Evolutionary conservation across 2,797 vertebrate genomes (phyloP).

Genomic region (Coendou prehensilis): DNA sequence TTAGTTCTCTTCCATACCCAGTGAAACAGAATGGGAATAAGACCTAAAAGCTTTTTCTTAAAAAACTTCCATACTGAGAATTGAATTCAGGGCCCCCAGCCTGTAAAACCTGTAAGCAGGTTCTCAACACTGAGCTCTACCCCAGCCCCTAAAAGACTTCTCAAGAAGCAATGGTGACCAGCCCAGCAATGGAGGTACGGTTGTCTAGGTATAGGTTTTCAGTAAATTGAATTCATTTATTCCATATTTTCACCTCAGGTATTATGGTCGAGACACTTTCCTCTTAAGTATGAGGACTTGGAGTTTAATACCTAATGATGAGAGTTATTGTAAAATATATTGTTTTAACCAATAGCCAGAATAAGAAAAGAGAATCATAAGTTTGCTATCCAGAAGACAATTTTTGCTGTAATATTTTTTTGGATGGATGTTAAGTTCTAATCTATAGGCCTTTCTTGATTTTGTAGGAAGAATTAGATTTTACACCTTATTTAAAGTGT

Average conservation of each 20-base stretch:
- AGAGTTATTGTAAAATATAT: background rate
- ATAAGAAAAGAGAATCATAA: background rate
- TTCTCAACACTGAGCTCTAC: background rate
- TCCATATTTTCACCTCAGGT: background rate
- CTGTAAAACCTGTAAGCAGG: background rate
- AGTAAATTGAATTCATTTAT: background rate
- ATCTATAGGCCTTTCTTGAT: background rate
- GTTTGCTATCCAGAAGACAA: background rate
- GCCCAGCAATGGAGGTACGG: background rate
- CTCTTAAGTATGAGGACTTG: background rate
- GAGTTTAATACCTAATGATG: slow-evolving; percentile 2
- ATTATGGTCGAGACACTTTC: background rate
- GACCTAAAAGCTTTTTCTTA: background rate
- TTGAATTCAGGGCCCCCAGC: background rate
- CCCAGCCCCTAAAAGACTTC: background rate
- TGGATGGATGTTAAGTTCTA: background rate
- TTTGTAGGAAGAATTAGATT: background rate
- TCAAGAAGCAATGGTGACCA: background rate
- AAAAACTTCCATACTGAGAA: too few relatives aligned
- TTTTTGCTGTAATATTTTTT: background rate
- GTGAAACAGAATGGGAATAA: background rate
- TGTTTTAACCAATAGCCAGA: background rate
- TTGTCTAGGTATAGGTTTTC: background rate
- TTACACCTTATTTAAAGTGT: background rate
- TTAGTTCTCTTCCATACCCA: background rate